Base-by-base conservation (phyloP, 2,113 vertebrate genomes). In the Campylomormyrus numenius region DNA sequence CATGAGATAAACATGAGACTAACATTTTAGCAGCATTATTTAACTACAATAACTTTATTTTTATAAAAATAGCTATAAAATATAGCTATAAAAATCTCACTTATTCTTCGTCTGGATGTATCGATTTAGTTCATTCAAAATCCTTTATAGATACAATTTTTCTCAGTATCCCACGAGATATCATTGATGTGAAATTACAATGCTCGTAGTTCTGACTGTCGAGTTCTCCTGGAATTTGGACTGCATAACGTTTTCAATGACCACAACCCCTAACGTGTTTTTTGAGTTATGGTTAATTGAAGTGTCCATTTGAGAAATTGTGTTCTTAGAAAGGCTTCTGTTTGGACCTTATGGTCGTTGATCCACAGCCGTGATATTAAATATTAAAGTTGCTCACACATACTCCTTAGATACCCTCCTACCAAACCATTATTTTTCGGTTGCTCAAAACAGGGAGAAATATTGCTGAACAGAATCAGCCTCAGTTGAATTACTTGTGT, bases 301-400 rank as follows among this genome's bases (percentile, higher is more conserved):
- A 88, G 56, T 66, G 87, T 88, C 87, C 42, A 45, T 88, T 88
- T 88, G 35, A 88, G 87, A 62, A 88, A n/a, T 66, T 58, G 53
- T 53, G 21, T n/a, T 88, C 56, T 21, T 88, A 42, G 35, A 66
- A 42, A 88, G 87, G 39, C 53, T 42, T 62, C 87, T 58, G 87
- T 45, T 62, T 88, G 83, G 84, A 86, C 10, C 46, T 86, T 48
- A 86, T 48, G 84, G 46, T 27, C 24, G 39, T 48, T 70, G 39
- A 70, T 74, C 88, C 88, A 66, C 58, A 88, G 45, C 45, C 58
- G 15, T 88, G 42, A 62, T 88, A 88, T 66, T 62, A 88, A 88
- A 88, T 50, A 88, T 50, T 86, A 88, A 88, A 62, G 87, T 42
- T 77, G 46, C 24, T 89, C 87, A 62, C 80, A 24, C 13, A 88